These are phyloP conservation scores for Daboia siamensis DNA, from an alignment of 2,113 vertebrate genomes.

Conservation along the genomic window DNA sequence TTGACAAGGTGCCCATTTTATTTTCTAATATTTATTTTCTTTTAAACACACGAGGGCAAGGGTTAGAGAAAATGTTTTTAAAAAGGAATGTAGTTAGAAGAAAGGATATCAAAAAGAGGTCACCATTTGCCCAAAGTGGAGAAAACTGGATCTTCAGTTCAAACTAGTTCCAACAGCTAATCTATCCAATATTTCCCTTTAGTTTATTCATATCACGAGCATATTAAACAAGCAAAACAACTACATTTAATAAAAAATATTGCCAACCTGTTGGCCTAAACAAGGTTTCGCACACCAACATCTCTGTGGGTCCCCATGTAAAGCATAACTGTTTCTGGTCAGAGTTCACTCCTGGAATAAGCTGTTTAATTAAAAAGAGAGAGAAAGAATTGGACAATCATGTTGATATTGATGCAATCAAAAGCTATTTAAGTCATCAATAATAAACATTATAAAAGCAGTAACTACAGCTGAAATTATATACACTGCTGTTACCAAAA, in stretches of 20 bases:
- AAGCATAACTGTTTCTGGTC: slow-evolving; percentile 83
- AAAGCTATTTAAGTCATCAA: neutral
- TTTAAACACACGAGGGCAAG: neutral
- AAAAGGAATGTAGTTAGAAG: neutral
- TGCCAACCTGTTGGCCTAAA: slow-evolving; percentile 73
- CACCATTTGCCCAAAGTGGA: neutral
- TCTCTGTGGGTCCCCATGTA: slow-evolving; percentile 90
- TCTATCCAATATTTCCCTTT: neutral
- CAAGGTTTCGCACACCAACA: slow-evolving; percentile 84
- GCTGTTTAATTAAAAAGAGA: slow-evolving; percentile 59
- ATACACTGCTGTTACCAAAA: neutral
- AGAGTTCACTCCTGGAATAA: slow-evolving; percentile 78
- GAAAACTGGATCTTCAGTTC: neutral
- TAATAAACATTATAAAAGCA: neutral
- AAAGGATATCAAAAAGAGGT: neutral
- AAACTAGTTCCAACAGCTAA: neutral
- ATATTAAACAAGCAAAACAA: neutral
- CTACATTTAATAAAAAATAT: neutral
- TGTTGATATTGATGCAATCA: neutral
- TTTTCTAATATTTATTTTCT: neutral
- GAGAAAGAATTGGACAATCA: neutral
- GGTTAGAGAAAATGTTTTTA: neutral
- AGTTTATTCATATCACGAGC: neutral
- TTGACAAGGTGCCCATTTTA: neutral
- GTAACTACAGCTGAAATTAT: neutral